A percentile compares a stretch with the other conserved stretches of the same genome.
Conservation (phyloP, 1,140 invertebrate species). For the Lanistes nyassanus region DNA sequence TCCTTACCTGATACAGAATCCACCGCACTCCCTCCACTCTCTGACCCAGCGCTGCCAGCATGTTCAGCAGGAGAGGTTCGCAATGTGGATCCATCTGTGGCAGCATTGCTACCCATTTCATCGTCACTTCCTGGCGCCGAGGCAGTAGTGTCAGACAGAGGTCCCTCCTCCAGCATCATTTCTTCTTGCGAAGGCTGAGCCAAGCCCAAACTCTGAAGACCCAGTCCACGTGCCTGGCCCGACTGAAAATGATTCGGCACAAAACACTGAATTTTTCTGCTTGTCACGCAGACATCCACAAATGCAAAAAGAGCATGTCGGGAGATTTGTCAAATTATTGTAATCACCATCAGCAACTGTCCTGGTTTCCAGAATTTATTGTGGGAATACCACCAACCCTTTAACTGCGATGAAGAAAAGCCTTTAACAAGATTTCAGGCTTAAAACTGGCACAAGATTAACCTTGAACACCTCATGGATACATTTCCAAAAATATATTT, state of each 20-base stretch:
- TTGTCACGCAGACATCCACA: too few relatives aligned
- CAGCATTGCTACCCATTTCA: slow-evolving; percentile 88
- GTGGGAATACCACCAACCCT: too few relatives aligned
- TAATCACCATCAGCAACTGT: too few relatives aligned
- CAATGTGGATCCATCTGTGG: slow-evolving; percentile 90
- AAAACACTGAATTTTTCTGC: too few relatives aligned
- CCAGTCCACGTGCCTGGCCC: slow-evolving; percentile 29
- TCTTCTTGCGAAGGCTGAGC: background rate
- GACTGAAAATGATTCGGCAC: background rate
- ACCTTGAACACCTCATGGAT: too few relatives aligned
- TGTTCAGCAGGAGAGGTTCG: slow-evolving; percentile 89
- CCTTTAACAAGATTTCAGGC: too few relatives aligned
- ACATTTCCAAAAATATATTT: too few relatives aligned
- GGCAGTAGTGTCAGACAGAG: slow-evolving; percentile 79
- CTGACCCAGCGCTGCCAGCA: slow-evolving; percentile 72
- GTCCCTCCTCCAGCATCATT: slow-evolving; percentile 48
- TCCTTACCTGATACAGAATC: slow-evolving; percentile 91
- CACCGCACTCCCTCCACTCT: slow-evolving; percentile 85
- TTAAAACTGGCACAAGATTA: too few relatives aligned
- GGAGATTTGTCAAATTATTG: too few relatives aligned
- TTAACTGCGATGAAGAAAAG: too few relatives aligned
- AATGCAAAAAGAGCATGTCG: too few relatives aligned
- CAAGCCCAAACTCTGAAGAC: slow-evolving; percentile 46
- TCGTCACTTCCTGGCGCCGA: slow-evolving; percentile 90
- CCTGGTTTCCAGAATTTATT: too few relatives aligned